Evolutionary conservation across 2,113 vertebrate species (phyloP), one percentile per base, ranked within the genome.

Genomic region (Passer montanus): DNA sequence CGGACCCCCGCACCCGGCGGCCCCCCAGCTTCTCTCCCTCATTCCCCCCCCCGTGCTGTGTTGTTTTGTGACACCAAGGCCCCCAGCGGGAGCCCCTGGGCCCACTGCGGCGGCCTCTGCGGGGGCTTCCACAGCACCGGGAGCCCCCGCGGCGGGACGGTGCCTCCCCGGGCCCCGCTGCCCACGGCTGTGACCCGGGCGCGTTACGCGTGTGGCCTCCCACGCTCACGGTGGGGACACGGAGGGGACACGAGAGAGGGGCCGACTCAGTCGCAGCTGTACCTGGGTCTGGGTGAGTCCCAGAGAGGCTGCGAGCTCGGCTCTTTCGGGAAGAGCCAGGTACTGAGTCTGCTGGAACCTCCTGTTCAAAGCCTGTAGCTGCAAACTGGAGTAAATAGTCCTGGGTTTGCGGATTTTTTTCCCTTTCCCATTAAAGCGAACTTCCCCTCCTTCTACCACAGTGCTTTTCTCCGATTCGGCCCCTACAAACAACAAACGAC

Each of bases 271-370:
- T 35, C 3, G 22, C 70, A 43, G 68, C 60, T 88, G 97, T 98
- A 99, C 99, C 99, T 99, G 99, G 78, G 99, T 99, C 97, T 99
- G 99, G 39, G 99, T 99, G 97, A 99, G 99, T 96, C 99, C 99
- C 98, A 99, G 97, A 41, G 99, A 99, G 10, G 99, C 99, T 56
- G 99, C 99, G 47, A 99, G 98, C 96, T 99, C 99, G 44, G 99
- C 99, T 98, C 99, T 98, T 98, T 99, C 99, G 73, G 99, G 99
- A 89, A 99, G 97, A 93, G 99, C 99, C 97, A 99, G 97, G 97
- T 99, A 99, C 91, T 99, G 99, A 35, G 99, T 99, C 97, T 99
- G 99, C 93, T 99, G 99, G 97, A 99, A 99, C 84, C 99, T 98
- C 97, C 99, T 98, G 97, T 99, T 99, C 94, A 99, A 97, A 95